These are phyloP conservation scores for Felis chaus DNA, from an alignment of 2,113 vertebrate genomes.

Conservation along the genomic window DNA sequence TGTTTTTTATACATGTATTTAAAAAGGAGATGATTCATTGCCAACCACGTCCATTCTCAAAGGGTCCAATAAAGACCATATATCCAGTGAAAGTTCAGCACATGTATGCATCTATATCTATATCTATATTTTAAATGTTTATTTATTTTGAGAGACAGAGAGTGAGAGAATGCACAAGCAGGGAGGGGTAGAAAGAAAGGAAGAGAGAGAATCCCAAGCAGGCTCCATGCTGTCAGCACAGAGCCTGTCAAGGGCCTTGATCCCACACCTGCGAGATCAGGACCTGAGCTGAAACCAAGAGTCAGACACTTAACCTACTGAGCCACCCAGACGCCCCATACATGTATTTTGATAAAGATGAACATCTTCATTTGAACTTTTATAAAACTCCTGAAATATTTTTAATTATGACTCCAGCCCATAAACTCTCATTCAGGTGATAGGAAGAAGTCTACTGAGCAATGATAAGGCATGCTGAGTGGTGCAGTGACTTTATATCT, in stretches of 20 bases:
- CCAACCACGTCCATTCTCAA: neutral
- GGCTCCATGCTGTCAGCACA: too few relatives aligned
- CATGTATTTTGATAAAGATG: neutral
- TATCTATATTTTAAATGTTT: too few relatives aligned
- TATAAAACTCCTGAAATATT: neutral
- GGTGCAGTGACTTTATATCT: neutral
- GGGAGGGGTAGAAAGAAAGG: too few relatives aligned
- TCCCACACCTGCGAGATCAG: too few relatives aligned
- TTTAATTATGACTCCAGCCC: neutral
- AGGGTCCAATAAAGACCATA: neutral
- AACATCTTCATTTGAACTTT: neutral
- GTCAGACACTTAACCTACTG: too few relatives aligned
- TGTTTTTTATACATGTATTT: neutral
- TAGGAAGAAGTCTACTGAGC: neutral
- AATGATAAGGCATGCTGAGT: neutral
- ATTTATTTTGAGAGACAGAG: too few relatives aligned
- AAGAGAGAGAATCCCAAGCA: too few relatives aligned
- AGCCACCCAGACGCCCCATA: too few relatives aligned
- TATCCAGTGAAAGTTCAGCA: neutral
- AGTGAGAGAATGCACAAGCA: too few relatives aligned
- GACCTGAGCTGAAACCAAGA: too few relatives aligned
- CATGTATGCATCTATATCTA: neutral
- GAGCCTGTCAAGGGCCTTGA: too few relatives aligned
- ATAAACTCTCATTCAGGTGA: neutral
- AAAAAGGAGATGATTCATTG: neutral